Evolutionary conservation across 2,113 vertebrate species (phyloP).

Genomic region (Xyliphius kryptos): DNA sequence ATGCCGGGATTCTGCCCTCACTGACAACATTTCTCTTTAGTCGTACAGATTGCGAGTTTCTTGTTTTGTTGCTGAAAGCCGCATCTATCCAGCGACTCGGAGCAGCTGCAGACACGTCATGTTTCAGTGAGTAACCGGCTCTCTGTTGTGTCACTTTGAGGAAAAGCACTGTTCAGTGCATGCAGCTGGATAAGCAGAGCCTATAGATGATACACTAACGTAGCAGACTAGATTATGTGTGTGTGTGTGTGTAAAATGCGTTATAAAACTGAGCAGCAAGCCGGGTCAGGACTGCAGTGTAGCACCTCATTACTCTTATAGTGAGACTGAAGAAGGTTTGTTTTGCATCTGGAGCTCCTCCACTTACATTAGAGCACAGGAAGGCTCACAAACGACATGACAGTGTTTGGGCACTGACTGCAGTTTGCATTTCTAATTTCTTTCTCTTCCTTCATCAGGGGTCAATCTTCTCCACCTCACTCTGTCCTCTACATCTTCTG

Average conservation of each 20-base stretch:
- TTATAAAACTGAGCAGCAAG: slow-evolving; percentile 47
- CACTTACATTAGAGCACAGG: slow-evolving; percentile 53
- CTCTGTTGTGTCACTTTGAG: too few relatives aligned
- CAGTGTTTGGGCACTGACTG: too few relatives aligned
- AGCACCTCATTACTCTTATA: slow-evolving; percentile 65
- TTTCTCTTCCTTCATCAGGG: slow-evolving; percentile 3
- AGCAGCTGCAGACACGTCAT: too few relatives aligned
- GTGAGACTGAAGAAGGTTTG: slow-evolving; percentile 47
- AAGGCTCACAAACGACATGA: slow-evolving; percentile 41
- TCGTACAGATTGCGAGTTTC: slow-evolving; percentile 46
- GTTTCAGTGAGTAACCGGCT: too few relatives aligned
- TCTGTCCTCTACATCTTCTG: too few relatives aligned
- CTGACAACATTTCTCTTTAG: slow-evolving; percentile 14
- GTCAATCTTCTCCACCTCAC: too few relatives aligned
- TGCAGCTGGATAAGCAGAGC: slow-evolving; percentile 46
- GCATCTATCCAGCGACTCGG: too few relatives aligned
- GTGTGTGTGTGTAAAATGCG: too few relatives aligned
- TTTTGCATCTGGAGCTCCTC: slow-evolving; percentile 53
- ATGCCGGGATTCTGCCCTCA: too few relatives aligned
- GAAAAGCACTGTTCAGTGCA: slow-evolving; percentile 51
- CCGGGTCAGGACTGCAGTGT: slow-evolving; percentile 50
- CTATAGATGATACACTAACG: slow-evolving; percentile 35
- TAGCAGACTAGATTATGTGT: too few relatives aligned
- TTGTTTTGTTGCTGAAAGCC: too few relatives aligned
- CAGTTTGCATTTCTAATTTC: too few relatives aligned